phyloP scores from a whole-genome alignment of 2,888 invertebrate species.

The Drosophila demipolita region DNA sequence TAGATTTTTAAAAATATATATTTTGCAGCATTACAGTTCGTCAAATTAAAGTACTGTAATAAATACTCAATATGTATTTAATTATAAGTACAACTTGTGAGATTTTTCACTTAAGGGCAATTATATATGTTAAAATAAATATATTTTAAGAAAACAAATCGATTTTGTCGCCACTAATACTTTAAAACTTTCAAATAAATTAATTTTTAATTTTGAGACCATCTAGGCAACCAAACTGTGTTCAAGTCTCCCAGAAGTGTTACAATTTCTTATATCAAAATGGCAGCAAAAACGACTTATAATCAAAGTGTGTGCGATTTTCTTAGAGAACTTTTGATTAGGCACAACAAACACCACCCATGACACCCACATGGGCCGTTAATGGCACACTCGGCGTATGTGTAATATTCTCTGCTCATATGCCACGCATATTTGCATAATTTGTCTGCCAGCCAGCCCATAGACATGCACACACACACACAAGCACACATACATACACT shows the following conservation, averaged over 20 bases:
- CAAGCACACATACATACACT: constrained; percentile 5
- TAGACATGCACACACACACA: constrained; percentile 3
- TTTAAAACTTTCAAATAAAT: not conserved
- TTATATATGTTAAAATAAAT: no score
- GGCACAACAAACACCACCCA: constrained; percentile 51
- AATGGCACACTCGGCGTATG: constrained; percentile 76
- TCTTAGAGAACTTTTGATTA: constrained; percentile 63
- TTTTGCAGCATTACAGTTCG: not conserved
- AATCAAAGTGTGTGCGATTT: constrained; percentile 52
- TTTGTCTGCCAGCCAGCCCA: constrained; percentile 53
- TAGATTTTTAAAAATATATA: not conserved
- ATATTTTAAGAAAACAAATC: not conserved
- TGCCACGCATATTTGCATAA: constrained; percentile 75
- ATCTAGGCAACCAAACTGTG: not conserved
- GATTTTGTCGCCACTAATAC: not conserved
- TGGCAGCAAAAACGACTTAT: constrained; percentile 36
- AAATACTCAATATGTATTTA: not conserved
- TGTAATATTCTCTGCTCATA: constrained; percentile 73
- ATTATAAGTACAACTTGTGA: no score
- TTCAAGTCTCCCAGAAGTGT: constrained; percentile 24
- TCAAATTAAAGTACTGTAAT: not conserved
- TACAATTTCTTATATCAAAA: constrained; percentile 26
- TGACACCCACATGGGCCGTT: constrained; percentile 45
- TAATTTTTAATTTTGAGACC: not conserved
- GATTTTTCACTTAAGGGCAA: not conserved